Percentiles rank a stretch among this genome's conserved stretches.
These are phyloP conservation scores for Numida meleagris DNA, from an alignment of 2,113 vertebrate species.

Conservation along the genomic window DNA sequence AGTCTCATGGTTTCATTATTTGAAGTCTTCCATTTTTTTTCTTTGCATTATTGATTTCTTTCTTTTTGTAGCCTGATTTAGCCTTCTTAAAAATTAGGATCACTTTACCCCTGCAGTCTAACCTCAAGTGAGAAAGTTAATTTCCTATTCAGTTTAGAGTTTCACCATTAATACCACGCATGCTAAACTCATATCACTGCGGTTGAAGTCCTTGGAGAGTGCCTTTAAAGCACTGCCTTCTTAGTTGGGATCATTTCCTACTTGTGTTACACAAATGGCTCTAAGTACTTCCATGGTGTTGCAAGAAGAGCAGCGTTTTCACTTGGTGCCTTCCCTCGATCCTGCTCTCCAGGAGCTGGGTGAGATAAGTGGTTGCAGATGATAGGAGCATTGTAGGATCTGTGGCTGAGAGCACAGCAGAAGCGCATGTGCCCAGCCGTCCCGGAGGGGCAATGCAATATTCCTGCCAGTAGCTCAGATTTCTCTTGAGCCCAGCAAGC, in stretches of 20 bases:
- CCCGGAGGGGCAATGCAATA: neutral
- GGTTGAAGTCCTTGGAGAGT: neutral
- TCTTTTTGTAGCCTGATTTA: neutral
- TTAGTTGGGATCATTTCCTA: neutral
- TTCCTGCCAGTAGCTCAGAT: conserved; percentile 3
- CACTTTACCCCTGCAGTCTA: conserved; percentile 17
- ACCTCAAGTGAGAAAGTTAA: conserved; percentile 53
- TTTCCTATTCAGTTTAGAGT: conserved; percentile 56
- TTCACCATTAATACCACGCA: conserved; percentile 34
- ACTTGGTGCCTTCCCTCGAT: neutral
- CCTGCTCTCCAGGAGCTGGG: conserved; percentile 4
- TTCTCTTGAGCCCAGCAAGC: conserved; percentile 1
- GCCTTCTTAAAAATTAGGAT: conserved; percentile 33
- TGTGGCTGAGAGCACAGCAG: neutral
- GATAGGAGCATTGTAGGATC: neutral
- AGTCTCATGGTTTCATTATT: neutral
- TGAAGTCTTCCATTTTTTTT: neutral
- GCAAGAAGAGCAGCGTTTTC: neutral
- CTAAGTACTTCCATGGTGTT: neutral
- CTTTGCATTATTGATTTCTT: neutral
- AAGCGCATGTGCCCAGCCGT: neutral
- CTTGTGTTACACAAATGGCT: conserved; percentile 44
- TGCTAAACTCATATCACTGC: neutral
- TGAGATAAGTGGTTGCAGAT: conserved; percentile 32
- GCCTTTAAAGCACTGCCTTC: neutral